phyloP scores from a whole-genome alignment of 23 tunicate genomes.

The Botrylloides violaceus region DNA sequence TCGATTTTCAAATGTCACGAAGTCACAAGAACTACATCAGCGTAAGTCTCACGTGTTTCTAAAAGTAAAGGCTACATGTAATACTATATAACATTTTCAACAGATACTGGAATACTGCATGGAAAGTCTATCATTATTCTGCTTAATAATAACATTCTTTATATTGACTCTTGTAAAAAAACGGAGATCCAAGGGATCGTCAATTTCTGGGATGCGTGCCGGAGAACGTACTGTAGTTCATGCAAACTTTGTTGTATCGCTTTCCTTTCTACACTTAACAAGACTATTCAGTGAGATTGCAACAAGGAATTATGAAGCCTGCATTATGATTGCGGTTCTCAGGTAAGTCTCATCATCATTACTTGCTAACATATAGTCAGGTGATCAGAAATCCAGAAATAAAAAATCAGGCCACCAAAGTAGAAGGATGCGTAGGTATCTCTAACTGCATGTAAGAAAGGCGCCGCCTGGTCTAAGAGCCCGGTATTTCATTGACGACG shows the following conservation, averaged over 20 bases:
- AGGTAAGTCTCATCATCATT: conserved; percentile 20
- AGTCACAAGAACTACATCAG: conserved; percentile 11
- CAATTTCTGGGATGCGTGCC: conserved; percentile 33
- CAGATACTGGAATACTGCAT: conserved; percentile 59
- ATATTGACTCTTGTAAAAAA: conserved; percentile 35
- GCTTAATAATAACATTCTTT: conserved; percentile 35
- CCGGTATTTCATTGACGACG: no score
- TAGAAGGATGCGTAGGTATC: no score
- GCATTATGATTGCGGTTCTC: conserved; percentile 36
- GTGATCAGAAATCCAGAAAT: no score
- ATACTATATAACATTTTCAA: not conserved
- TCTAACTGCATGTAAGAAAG: no score
- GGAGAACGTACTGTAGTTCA: conserved; percentile 61
- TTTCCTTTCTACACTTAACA: conserved; percentile 47
- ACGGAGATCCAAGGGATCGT: conserved; percentile 42
- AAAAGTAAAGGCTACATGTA: no score
- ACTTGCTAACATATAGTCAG: no score
- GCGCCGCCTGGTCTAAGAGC: no score
- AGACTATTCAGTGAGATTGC: conserved; percentile 48
- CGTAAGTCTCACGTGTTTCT: not conserved
- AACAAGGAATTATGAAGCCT: conserved; percentile 7
- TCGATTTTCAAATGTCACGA: conserved; percentile 2
- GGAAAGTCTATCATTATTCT: conserved; percentile 65
- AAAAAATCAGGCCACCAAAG: no score
- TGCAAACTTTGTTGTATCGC: conserved; percentile 53